Evolutionary conservation across 2,797 vertebrate species (phyloP).

Genomic region (Acipenser transmontanus): DNA sequence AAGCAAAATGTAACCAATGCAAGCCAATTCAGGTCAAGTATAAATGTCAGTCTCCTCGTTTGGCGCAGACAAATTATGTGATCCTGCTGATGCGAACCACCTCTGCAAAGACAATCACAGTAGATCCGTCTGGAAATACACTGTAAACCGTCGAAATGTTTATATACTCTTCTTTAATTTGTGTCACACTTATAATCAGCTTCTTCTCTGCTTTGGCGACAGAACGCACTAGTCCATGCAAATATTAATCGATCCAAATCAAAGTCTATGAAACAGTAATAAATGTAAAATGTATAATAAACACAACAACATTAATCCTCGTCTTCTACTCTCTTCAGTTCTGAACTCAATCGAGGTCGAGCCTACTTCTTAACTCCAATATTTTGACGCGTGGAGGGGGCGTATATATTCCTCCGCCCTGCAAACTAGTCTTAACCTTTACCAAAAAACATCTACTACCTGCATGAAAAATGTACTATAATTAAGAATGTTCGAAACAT

Average conservation of each 20-base stretch:
- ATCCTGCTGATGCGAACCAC: background rate
- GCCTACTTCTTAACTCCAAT: constrained; percentile 71
- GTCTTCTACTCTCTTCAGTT: constrained; percentile 45
- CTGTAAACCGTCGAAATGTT: background rate
- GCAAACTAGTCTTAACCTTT: constrained; percentile 37
- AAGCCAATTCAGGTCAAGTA: background rate
- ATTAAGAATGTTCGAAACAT: background rate
- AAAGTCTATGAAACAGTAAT: too few species aligned
- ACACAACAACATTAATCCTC: constrained; percentile 20
- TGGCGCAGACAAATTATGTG: background rate
- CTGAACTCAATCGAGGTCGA: constrained; percentile 67
- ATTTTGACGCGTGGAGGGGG: constrained; percentile 68
- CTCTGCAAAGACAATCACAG: background rate
- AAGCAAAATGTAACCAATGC: background rate
- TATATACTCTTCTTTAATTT: background rate
- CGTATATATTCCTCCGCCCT: constrained; percentile 65
- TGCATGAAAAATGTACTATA: background rate
- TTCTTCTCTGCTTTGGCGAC: background rate
- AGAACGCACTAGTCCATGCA: background rate
- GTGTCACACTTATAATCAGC: background rate
- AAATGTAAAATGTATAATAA: constrained; percentile 23
- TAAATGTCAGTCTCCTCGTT: background rate
- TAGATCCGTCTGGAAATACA: background rate
- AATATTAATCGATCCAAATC: background rate
- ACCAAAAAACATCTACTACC: background rate